Conservation (phyloP, 2,888 invertebrate species). For the Cryptus viduatorius region DNA sequence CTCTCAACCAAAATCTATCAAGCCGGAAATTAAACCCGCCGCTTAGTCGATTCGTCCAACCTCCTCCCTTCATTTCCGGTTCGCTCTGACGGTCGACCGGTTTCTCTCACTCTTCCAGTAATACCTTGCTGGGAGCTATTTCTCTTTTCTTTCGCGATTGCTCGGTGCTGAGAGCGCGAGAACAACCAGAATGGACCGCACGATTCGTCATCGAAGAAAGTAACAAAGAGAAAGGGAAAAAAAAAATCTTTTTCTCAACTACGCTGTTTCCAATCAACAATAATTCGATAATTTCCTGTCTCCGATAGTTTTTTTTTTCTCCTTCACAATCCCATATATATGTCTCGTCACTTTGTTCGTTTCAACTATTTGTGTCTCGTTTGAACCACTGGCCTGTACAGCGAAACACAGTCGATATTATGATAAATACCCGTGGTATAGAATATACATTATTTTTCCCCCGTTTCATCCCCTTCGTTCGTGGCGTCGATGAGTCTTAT, state of each 20-base stretch:
- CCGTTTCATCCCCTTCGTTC: constrained; percentile 13
- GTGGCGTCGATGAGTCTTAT: constrained; percentile 27
- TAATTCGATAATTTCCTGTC: constrained; percentile 42
- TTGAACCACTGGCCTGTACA: constrained; percentile 40
- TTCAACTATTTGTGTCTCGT: constrained; percentile 39
- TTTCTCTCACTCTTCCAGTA: constrained; percentile 27
- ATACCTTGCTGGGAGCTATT: neutral
- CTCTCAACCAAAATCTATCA: constrained; percentile 73
- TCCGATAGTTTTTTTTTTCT: constrained; percentile 3
- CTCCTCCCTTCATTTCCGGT: constrained; percentile 69
- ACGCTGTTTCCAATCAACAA: constrained; percentile 34
- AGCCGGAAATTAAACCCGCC: constrained; percentile 79
- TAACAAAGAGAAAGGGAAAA: constrained; percentile 17
- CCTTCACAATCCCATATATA: neutral
- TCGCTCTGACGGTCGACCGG: constrained; percentile 46
- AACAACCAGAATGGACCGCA: constrained; percentile 20
- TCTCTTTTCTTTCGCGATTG: constrained; percentile 12
- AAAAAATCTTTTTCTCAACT: constrained; percentile 15
- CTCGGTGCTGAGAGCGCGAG: neutral
- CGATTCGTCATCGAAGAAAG: neutral
- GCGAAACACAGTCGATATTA: neutral
- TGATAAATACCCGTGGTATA: constrained; percentile 20
- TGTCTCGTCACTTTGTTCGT: neutral
- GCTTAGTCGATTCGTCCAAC: constrained; percentile 67
- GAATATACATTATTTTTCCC: constrained; percentile 23